phyloP scores from a whole-genome alignment of 2,888 invertebrate genomes.

The Macrophya alboannulata region DNA sequence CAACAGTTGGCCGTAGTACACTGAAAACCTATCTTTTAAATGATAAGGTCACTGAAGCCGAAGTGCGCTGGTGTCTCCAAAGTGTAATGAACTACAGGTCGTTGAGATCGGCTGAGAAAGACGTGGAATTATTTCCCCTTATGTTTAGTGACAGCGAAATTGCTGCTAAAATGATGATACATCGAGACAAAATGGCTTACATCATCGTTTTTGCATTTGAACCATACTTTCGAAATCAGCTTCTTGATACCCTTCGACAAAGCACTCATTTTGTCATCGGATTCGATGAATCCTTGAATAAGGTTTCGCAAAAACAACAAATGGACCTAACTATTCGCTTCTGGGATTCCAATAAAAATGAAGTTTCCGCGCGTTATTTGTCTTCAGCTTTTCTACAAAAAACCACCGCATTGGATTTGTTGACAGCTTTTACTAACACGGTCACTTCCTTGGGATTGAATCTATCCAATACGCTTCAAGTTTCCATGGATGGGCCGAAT shows the following conservation, averaged over 20 bases:
- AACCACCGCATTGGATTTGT: conserved; percentile 60
- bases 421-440: conserved; percentile 56
- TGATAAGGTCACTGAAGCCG: conserved; percentile 50
- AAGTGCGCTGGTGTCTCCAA: conserved; percentile 56
- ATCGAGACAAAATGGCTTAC: conserved; percentile 58
- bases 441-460: not conserved
- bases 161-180: conserved; percentile 58
- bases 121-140: conserved; percentile 44
- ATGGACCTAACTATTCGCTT: conserved; percentile 64
- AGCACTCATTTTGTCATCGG: conserved; percentile 52
- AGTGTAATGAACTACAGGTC: conserved; percentile 54
- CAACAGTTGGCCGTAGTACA: conserved; percentile 20
- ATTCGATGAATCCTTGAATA: conserved; percentile 64
- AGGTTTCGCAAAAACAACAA: conserved; percentile 63
- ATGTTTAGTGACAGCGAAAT: conserved; percentile 59
- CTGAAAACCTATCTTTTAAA: conserved; percentile 53
- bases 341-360: conserved; percentile 60
- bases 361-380: conserved; percentile 60
- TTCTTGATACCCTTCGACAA: conserved; percentile 53
- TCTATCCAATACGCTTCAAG: conserved; percentile 55
- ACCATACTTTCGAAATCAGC: conserved; percentile 57
- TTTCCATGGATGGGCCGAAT: conserved; percentile 62
- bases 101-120: conserved; percentile 51
- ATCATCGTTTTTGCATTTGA: conserved; percentile 57
- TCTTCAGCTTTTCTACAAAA: conserved; percentile 62